Evolutionary conservation across 2,797 vertebrate species (phyloP), one percentile per base, ranked within the genome.

Genomic region (Phoxinus dragarum): DNA sequence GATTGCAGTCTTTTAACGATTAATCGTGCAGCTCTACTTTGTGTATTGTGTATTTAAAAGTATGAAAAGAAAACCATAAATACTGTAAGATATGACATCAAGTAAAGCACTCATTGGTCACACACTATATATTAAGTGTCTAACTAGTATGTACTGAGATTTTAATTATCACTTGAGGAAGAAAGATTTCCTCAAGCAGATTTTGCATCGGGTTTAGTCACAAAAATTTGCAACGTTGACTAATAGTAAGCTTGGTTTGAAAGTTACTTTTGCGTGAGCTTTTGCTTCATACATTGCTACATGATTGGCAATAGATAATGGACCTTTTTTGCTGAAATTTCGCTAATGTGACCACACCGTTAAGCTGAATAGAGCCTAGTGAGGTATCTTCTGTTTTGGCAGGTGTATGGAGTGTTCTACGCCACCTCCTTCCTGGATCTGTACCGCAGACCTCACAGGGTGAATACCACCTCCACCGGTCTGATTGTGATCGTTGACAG

Each of bases 401-500:
- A 99, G 98, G 88, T 96, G 61, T 99, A 97, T 0, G 97, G 97
- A 0, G 90, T 99, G 86, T 99, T 97, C 92, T 99, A 97, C 0
- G 97, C 97, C 73, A 99, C 98, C 0, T 99, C 98, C 44, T 99
- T 99, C 92, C 95, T 99, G 73, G 97, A 98, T 79, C 94, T 99
- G 64, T 97, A 98, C 90, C 94, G 94, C 36, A 96, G 93, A 86
- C 98, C 98, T 2, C 93, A 84, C 84, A 95, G 91, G 85, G 80
- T 93, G 82, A 94, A 67, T 49, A 97, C 95, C 0, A 21, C 91
- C 0, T 90, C 95, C 3, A 94, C 94, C 90, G 96, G 96, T 89
- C 80, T 94, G 61, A 97, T 94, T 0, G 93, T 98, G 88, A 94
- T 93, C 0, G 97, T 99, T 80, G 95, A 95, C 88, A 94, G 93